Evolutionary conservation across 2,797 vertebrate species (phyloP), one percentile per base, ranked within the genome.

Genomic region (Hoplostethus atlanticus): DNA sequence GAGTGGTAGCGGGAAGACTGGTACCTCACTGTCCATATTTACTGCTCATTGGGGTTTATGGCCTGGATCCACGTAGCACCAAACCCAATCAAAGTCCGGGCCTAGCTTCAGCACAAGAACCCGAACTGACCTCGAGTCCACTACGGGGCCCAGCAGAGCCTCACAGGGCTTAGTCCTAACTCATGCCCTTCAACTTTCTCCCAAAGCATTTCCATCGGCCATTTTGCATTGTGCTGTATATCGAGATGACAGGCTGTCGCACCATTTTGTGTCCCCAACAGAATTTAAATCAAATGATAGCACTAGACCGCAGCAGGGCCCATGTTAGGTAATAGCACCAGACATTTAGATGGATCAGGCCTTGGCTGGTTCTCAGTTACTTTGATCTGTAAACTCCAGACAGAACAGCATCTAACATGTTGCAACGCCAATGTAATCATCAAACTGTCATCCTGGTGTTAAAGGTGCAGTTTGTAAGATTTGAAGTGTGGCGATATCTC

Each of bases 321-420:
- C 16, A 38, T 17, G 71, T 53, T 13, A 5, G 15, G 57, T 40
- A 31, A 65, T 71, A 84, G 81, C 77, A 88, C 81, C 83, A 71
- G 55, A 79, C 51, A 59, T 16, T 31, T 40, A 64, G 78, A 25
- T 15, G 25, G 21, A 47, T 12, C 25, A 47, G 59, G 11, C 59
- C 38, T 28, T 12, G 51, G 9, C 21, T 11, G 17, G 13, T 3
- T 5, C 28, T 42, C 12, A 28, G 9, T 21, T 21, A 46, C 40
- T 34, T 34, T 6, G 6, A 34, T 34, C 34, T 54, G 44, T 64
- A 12, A 8, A 42, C 50, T 12, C 28, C 21, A 50, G 61, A 56
- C 5, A 2, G 51, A 66, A 36, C 5, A 6, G 46, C 47, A 17
- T 56, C 2, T 6, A 60, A 61, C 7, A 54, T 62, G 53, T 47